Evolutionary conservation across 2,888 invertebrate species (phyloP), one percentile per base, ranked within the genome.

Genomic region (Diarsia brunnea): DNA sequence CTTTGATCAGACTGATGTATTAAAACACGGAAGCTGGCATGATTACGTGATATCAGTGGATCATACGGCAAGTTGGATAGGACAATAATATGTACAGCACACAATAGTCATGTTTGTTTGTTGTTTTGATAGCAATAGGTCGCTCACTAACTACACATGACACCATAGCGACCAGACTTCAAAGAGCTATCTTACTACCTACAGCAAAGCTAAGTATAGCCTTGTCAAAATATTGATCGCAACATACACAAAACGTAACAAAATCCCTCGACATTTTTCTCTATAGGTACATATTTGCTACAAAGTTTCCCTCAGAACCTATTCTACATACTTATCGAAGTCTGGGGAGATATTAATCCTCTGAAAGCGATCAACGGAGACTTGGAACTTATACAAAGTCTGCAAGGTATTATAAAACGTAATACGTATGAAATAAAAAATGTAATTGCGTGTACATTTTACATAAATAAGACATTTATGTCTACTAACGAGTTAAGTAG

Each of bases 281-380:
- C 49, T 61, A 81, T 75, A 70, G 47, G 53, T 51, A 82, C 67
- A 76, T 82, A 74, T 79, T 80, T 69, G 72, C 63, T 80, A 53
- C 58, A 82, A 83, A 83, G 61, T 87, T 87, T 72, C n/a, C 61
- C 70, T 53, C 66, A 38, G 75, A 76, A 87, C 85, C 79, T 75
- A 78, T 81, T 85, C 81, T 78, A 77, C 84, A 83, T 79, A 85
- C 79, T 83, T 85, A 85, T 87, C 78, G 86, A 81, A 78, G 75
- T 77, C 78, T 74, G 68, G 73, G 84, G 78, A 87, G 78, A 69
- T 75, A 79, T 86, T 83, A 87, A 83, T 83, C 81, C 78, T 69
- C 61, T 79, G 86, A 73, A 87, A 86, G 75, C 79, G 79, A 85
- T 87, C 86, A 80, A 65, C 12, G 38, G 78, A 73, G 69, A 87